Base-by-base conservation (phyloP, 1,140 invertebrate species). In the Zophobas atratus region DNA sequence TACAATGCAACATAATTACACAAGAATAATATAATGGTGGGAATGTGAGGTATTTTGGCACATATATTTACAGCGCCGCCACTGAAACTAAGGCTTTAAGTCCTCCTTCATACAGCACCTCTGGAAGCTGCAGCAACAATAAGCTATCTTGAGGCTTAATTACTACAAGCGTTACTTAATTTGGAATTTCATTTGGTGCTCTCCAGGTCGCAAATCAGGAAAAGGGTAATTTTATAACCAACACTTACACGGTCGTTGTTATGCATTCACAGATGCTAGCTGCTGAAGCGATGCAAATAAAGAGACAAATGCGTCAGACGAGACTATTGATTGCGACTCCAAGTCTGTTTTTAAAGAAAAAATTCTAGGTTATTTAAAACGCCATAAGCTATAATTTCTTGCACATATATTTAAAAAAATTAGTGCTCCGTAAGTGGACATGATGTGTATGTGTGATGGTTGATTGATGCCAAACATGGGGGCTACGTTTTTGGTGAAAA, bases 191-290 rank as follows among this genome's bases (percentile, higher is more conserved):
- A 85, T 85, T 84, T 85, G 81, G 70, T 77, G 76, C 79, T 78
- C 78, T 78, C 83, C 82, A 83, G 81, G 81, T 85, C 84, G 84
- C 84, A 84, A 85, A 85, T 85, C 84, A 84, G 82, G 81, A 84
- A 82, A 82, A 81, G 83, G 83, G 83, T 82, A 84, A 84, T 84
- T 85, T 83, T 78, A 81, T 70, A 76, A 79, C 77, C 75, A 70
- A 76, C 80, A 55, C 43, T 36, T 49, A 72, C 48, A 51, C 49
- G 49, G 49, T 39, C 57, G 34, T 63, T 43, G 49, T 51, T 51
- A 51, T 51, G 43, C 43, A 51, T 51, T 35, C 57, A 63, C 57
- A 63, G 41, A 67, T 67, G 39, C 8, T 67, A 6, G 1, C 39
- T 43, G 33, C 39, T 43, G 33, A 6, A 67, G 43, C 60, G 60